A percentile compares a stretch with the other conserved stretches of the same genome.
phyloP scores from a whole-genome alignment of 2,113 vertebrate genomes.

The Nesoenas mayeri region DNA sequence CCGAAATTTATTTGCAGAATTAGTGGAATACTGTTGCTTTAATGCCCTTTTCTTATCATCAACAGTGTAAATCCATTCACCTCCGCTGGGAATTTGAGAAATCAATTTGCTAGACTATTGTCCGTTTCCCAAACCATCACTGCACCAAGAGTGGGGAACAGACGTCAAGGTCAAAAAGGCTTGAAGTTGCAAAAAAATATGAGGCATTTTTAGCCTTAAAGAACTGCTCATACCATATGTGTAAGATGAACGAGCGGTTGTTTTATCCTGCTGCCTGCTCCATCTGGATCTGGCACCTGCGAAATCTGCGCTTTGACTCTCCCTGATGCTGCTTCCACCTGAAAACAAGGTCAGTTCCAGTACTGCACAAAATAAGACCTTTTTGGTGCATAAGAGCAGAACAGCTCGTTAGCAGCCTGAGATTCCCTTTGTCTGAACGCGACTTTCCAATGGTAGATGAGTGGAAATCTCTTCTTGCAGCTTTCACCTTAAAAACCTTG shows the following conservation, averaged over 20 bases:
- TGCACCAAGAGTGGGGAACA: neutral
- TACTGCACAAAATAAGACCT: neutral
- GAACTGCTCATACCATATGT: neutral
- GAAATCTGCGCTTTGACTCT: neutral
- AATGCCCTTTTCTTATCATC: neutral
- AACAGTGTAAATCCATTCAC: neutral
- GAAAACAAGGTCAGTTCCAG: neutral
- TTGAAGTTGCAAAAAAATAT: neutral
- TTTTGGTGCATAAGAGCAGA: neutral
- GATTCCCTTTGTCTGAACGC: neutral
- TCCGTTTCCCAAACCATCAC: neutral
- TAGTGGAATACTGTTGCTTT: constrained; percentile 46
- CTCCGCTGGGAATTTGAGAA: neutral
- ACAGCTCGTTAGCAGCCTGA: neutral
- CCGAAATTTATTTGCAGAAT: constrained; percentile 71
- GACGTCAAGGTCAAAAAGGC: neutral
- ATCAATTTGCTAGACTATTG: neutral
- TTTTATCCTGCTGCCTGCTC: neutral
- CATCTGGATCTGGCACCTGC: neutral
- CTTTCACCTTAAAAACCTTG: neutral
- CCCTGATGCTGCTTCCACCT: neutral
- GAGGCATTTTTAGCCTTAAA: neutral
- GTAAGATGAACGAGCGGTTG: neutral
- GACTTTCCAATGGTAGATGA: neutral
- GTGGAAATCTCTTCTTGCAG: neutral